Evolutionary conservation across 2,888 invertebrate genomes (phyloP).

Genomic region (Timandra comae): DNA sequence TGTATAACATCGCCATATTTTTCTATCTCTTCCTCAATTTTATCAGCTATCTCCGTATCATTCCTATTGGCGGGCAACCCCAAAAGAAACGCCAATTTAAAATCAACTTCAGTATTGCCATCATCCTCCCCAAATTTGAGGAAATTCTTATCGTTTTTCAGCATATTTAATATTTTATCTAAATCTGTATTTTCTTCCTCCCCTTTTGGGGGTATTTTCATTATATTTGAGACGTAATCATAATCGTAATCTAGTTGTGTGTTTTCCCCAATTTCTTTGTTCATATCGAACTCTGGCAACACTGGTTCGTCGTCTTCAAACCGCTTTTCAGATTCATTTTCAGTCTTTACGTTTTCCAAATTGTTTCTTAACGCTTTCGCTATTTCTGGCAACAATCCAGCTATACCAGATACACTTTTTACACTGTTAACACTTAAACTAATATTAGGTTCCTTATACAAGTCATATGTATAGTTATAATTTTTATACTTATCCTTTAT

Average conservation of each 20-base stretch:
- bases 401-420: constrained; percentile 45
- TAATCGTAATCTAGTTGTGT: constrained; percentile 32
- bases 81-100: constrained; percentile 69
- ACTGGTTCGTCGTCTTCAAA: constrained; percentile 50
- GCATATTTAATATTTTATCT: constrained; percentile 38
- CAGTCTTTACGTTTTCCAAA: constrained; percentile 40
- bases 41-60: constrained; percentile 76
- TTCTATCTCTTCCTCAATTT: constrained; percentile 80
- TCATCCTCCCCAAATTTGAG: constrained; percentile 25
- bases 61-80: constrained; percentile 78
- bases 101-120: constrained; percentile 38
- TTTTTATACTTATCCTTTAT: constrained; percentile 48
- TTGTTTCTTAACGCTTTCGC: constrained; percentile 51
- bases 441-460: constrained; percentile 33
- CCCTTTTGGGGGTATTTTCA: constrained; percentile 66
- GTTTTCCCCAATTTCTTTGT: constrained; percentile 48
- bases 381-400: constrained; percentile 49
- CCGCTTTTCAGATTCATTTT: constrained; percentile 42
- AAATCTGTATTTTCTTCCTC: constrained; percentile 46
- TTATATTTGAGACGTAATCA: constrained; percentile 56
- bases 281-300: constrained; percentile 64
- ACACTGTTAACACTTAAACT: constrained; percentile 20
- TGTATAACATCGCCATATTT: constrained; percentile 87
- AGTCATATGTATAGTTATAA: constrained; percentile 56
- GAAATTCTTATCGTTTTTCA: constrained; percentile 41